A percentile compares a stretch with the other conserved stretches of the same genome.
These are phyloP conservation scores for Cacatua alba DNA, from an alignment of 2,113 vertebrate species.

Conservation along the genomic window DNA sequence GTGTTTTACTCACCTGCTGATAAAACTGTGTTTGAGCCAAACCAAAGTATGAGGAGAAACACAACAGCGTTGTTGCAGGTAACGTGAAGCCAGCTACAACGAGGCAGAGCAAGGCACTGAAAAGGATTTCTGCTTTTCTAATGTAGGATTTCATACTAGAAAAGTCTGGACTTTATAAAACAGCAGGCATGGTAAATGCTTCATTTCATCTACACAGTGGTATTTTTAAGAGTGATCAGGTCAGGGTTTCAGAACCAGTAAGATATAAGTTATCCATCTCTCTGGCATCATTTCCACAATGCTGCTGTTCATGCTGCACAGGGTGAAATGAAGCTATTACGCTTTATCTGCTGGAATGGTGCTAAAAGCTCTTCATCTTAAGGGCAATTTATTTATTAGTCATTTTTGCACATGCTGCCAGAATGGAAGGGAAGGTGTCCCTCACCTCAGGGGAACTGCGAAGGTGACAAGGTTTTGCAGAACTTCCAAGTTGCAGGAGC, in stretches of 20 bases:
- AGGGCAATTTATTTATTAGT: slow-evolving; percentile 22
- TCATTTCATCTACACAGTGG: not conserved
- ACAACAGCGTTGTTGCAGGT: not conserved
- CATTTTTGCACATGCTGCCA: not conserved
- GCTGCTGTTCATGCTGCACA: not conserved
- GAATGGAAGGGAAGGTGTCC: not conserved
- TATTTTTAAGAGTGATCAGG: not conserved
- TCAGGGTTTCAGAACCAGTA: not conserved
- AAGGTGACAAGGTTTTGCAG: not conserved
- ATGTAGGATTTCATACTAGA: not conserved
- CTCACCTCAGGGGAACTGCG: not conserved
- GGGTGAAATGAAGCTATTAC: not conserved
- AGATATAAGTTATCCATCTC: not conserved
- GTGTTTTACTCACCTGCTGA: not conserved
- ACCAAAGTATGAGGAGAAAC: not conserved
- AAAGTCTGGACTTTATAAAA: not conserved
- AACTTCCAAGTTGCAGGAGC: not conserved
- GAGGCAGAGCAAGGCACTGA: not conserved
- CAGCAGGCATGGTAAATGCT: not conserved
- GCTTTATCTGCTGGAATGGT: not conserved
- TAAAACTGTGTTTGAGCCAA: not conserved
- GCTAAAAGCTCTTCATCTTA: slow-evolving; percentile 7
- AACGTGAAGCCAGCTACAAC: not conserved
- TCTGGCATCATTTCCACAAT: not conserved
- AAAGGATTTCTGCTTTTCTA: slow-evolving; percentile 16